Evolutionary conservation across 2,113 vertebrate species (phyloP), one percentile per base, ranked within the genome.

Genomic region (Corythornis madagascariensis): DNA sequence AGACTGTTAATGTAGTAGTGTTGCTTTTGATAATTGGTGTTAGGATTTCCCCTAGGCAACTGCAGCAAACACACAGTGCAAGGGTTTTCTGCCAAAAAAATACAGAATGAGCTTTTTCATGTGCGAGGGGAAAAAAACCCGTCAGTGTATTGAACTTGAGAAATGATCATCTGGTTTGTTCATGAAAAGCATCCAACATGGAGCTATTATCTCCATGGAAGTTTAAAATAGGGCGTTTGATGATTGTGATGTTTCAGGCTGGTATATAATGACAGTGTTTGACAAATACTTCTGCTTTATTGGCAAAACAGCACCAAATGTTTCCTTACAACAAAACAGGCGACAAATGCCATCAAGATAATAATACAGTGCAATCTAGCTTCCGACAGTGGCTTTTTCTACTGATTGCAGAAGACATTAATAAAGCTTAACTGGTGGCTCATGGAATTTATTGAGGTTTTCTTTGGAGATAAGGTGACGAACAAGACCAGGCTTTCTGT

Each of bases 11-110:
- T 79, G 53, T 85, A 65, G 28, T 69, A 88, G 78, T 88, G 78
- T 94, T 91, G 78, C 87, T 83, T 87, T 88, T 95, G 89, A 92
- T 93, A 94, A 94, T 81, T 80, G 61, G 71, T 94, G 87, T 92
- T 94, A 83, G 89, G 85, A 89, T 92, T 95, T 96, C 79, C 92
- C 95, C 94, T 91, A 89, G 96, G 95, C 87, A 96, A 94, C 95
- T 50, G 53, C 91, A 77, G 79, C 83, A 95, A 96, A 95, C 93
- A 91, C 85, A 83, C 14, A 57, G 87, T 2, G 6, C 87, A 60
- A 83, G 52, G 67, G 1, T 16, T 77, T 85, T 74, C 82, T 96
- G 96, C 94, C 91, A 96, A 88, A 77, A 93, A 93, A 76, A 60
- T 66, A 82, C 91, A 96, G 96, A 93, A 89, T 83, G 92, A 67